A percentile compares a stretch with the other conserved stretches of the same genome.
Evolutionary conservation across 2,797 vertebrate genomes (phyloP).

Genomic region (Pteropus rufus): DNA sequence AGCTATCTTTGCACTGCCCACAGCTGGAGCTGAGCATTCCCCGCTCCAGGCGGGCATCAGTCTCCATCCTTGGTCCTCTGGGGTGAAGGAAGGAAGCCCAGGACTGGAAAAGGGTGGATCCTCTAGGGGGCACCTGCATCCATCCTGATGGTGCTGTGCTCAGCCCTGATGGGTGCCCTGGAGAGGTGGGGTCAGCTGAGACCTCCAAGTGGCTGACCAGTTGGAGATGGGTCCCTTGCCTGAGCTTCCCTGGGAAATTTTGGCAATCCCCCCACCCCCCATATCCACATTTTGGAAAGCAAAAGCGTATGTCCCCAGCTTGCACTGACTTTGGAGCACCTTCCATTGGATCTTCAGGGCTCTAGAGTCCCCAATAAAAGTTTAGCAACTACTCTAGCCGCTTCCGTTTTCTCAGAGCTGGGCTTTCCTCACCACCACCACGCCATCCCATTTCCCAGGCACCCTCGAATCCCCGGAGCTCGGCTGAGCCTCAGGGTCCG

Average conservation of each 20-base stretch:
- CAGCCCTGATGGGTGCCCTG: background rate
- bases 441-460: constrained; percentile 40
- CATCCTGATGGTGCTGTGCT: background rate
- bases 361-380: background rate
- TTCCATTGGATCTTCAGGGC: background rate
- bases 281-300: background rate
- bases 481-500: background rate
- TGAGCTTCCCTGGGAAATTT: background rate
- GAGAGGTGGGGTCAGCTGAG: background rate
- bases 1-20: background rate
- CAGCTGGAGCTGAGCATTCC: background rate
- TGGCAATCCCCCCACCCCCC: too few relatives aligned
- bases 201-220: background rate
- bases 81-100: background rate
- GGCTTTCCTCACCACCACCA: background rate
- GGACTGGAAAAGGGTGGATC: background rate
- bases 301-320: background rate
- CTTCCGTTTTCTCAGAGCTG: background rate
- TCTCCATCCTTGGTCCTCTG: background rate
- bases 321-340: background rate
- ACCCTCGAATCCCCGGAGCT: constrained; percentile 39
- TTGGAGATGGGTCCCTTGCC: background rate
- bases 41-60: accelerated
- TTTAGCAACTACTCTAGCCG: background rate
- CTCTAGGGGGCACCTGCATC: background rate